Conservation (phyloP, 2,888 invertebrate genomes). For the Tetropium fuscum region DNA sequence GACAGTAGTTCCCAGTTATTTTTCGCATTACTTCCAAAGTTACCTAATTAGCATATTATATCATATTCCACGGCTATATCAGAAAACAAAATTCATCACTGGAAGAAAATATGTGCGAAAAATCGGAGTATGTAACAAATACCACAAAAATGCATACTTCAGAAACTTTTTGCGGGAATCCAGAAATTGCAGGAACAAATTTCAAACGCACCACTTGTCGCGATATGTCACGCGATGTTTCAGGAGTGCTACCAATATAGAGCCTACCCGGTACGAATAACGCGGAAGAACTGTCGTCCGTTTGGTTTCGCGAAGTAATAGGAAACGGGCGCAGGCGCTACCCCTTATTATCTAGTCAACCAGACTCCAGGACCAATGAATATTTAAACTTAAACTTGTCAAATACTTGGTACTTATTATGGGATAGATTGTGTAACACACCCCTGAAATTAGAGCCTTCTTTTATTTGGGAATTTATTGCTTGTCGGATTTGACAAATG, state of each 20-base stretch:
- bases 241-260: slow-evolving; percentile 6
- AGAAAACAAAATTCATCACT: too few relatives aligned
- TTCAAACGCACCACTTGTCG: slow-evolving; percentile 8
- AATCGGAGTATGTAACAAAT: neutral
- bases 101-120: neutral
- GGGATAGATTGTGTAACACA: slow-evolving; percentile 26
- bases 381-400: slow-evolving; percentile 53
- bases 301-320: slow-evolving; percentile 38
- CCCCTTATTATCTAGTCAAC: slow-evolving; percentile 52
- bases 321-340: slow-evolving; percentile 48
- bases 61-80: too few relatives aligned
- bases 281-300: slow-evolving; percentile 56
- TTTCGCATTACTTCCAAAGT: too few relatives aligned
- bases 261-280: slow-evolving; percentile 45
- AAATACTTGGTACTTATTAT: slow-evolving; percentile 35
- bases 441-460: slow-evolving; percentile 26
- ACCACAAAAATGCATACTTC: slow-evolving; percentile 24
- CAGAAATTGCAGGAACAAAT: slow-evolving; percentile 16
- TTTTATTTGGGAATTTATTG: slow-evolving; percentile 23
- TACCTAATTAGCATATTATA: too few relatives aligned
- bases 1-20: too few relatives aligned
- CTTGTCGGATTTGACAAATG: slow-evolving; percentile 24
- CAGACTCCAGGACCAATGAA: slow-evolving; percentile 48
- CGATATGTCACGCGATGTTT: slow-evolving; percentile 13
- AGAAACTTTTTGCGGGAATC: slow-evolving; percentile 10